Conservation (phyloP, 2,888 invertebrate genomes). For the Patella ulyssiponensis region DNA sequence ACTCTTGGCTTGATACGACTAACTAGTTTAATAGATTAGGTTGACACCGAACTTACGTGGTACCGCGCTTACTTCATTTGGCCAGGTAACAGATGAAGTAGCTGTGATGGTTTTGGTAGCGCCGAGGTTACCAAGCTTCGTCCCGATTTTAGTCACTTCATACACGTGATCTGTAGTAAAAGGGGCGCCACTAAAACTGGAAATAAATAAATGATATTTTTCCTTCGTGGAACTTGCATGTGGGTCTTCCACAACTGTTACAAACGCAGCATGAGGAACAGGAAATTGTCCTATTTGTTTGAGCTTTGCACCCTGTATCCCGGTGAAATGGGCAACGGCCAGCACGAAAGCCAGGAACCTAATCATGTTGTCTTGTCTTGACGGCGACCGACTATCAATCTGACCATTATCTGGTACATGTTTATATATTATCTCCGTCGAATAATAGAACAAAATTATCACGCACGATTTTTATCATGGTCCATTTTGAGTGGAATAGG, state of each 20-base stretch:
- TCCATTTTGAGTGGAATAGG: no score
- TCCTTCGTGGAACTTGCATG: background rate
- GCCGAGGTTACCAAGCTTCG: constrained; percentile 15
- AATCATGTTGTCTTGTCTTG: no score
- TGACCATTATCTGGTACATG: no score
- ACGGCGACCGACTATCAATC: no score
- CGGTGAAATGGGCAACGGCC: no score
- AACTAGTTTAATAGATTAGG: no score
- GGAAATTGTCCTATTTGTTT: constrained; percentile 32
- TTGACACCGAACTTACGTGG: constrained; percentile 15
- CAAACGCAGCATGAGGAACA: constrained; percentile 37
- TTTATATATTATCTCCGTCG: no score
- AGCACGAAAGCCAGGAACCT: no score
- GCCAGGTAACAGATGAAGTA: constrained; percentile 27
- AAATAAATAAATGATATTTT: constrained; percentile 25
- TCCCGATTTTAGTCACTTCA: constrained; percentile 27
- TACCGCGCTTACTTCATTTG: constrained; percentile 32
- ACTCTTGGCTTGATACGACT: no score
- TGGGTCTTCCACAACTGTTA: constrained; percentile 31
- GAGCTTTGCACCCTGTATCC: background rate
- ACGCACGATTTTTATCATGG: no score
- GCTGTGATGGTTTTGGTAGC: background rate
- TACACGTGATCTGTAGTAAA: constrained; percentile 25
- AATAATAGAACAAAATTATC: no score
- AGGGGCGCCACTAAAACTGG: constrained; percentile 27